Percentiles rank a stretch among this genome's conserved stretches.
Conservation (phyloP, 2,113 vertebrate genomes). For the Brevimyrus niger region DNA sequence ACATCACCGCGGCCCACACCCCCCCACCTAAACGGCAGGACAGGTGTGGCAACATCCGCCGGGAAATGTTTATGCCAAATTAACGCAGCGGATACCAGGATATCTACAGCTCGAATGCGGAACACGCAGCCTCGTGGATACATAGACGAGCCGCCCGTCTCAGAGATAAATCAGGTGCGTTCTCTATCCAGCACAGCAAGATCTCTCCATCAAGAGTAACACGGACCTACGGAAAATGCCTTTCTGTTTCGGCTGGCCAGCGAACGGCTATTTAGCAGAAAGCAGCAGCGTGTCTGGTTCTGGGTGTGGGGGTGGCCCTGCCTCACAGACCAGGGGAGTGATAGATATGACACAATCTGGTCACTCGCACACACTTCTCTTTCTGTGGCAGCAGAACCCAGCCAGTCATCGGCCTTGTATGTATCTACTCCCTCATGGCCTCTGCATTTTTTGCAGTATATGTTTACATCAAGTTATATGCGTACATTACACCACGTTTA, state of each 20-base stretch:
- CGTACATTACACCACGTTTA: neutral
- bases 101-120: neutral
- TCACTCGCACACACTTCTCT: neutral
- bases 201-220: neutral
- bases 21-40: neutral
- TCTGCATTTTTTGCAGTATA: neutral
- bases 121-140: neutral
- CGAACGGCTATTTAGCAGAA: neutral
- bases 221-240: neutral
- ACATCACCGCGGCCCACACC: neutral
- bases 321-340: neutral
- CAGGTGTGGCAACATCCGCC: neutral
- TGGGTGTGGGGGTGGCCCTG: neutral
- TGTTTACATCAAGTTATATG: neutral
- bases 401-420: neutral
- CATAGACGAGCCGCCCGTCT: neutral
- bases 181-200: neutral
- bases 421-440: neutral
- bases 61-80: neutral
- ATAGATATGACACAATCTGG: neutral
- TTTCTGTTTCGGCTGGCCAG: neutral
- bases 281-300: neutral
- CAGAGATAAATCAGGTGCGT: neutral
- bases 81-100: neutral
- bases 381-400: neutral